Evolutionary conservation across 2,888 invertebrate genomes (phyloP).

Genomic region (Agonopterix arenella): DNA sequence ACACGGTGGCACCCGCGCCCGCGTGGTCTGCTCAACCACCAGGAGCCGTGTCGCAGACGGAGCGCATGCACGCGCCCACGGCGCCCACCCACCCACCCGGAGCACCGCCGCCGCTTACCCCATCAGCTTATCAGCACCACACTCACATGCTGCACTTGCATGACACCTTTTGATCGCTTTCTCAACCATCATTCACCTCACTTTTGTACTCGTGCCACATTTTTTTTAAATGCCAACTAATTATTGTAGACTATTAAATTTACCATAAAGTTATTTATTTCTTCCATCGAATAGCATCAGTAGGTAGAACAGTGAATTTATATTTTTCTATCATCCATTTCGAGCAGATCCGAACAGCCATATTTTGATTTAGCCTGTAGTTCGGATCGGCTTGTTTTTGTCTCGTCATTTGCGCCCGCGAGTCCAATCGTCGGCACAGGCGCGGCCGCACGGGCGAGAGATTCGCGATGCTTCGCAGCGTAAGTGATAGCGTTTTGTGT

Average conservation of each 20-base stretch:
- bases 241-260: neutral
- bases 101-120: constrained; percentile 44
- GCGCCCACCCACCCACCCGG: constrained; percentile 32
- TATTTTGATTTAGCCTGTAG: neutral
- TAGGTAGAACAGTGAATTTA: constrained; percentile 42
- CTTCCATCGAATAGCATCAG: constrained; percentile 22
- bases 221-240: neutral
- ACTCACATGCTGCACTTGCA: constrained; percentile 25
- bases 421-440: constrained; percentile 37
- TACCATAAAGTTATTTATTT: neutral
- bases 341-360: constrained; percentile 29
- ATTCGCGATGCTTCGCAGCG: constrained; percentile 64
- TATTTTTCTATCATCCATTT: constrained; percentile 62
- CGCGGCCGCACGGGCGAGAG: constrained; percentile 37
- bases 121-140: constrained; percentile 16
- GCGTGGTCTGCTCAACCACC: constrained; percentile 48
- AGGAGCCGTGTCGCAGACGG: constrained; percentile 53
- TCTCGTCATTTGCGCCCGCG: constrained; percentile 37
- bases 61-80: constrained; percentile 32
- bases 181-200: constrained; percentile 2
- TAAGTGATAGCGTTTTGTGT: constrained; percentile 77
- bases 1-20: constrained; percentile 52
- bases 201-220: neutral
- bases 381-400: constrained; percentile 36
- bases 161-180: constrained; percentile 14